phyloP scores from a whole-genome alignment of 2,113 vertebrate genomes.

The Odocoileus virginianus region DNA sequence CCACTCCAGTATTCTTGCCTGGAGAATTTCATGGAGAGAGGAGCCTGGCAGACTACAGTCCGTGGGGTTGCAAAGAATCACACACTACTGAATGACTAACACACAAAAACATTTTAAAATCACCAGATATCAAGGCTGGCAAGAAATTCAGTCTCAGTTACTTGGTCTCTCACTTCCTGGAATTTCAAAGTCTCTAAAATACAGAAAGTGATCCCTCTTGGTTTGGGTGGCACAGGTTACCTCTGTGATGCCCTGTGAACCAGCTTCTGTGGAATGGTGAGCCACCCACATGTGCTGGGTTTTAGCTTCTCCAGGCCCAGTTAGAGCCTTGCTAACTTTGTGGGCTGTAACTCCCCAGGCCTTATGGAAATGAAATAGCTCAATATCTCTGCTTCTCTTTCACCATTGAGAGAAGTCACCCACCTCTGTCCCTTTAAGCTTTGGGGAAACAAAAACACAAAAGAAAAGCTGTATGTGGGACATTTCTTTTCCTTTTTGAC shows the following conservation, averaged over 20 bases:
- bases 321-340: neutral
- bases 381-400: neutral
- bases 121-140: neutral
- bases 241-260: neutral
- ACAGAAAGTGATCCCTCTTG: neutral
- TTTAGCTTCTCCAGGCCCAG: neutral
- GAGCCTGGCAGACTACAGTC: neutral
- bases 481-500: neutral
- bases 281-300: no score
- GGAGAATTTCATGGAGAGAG: neutral
- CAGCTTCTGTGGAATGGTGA: neutral
- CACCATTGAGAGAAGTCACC: neutral
- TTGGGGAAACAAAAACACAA: neutral
- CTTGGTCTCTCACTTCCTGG: neutral
- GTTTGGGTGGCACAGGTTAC: neutral
- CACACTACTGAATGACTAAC: neutral
- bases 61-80: neutral
- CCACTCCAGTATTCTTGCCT: neutral
- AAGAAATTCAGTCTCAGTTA: neutral
- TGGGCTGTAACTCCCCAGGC: neutral
- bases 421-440: neutral
- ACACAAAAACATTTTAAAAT: neutral
- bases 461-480: neutral
- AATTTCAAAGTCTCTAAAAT: neutral
- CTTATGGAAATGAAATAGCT: neutral